Base-by-base conservation (phyloP, 2,797 vertebrate species). In the Lepilemur septentrionalis region DNA sequence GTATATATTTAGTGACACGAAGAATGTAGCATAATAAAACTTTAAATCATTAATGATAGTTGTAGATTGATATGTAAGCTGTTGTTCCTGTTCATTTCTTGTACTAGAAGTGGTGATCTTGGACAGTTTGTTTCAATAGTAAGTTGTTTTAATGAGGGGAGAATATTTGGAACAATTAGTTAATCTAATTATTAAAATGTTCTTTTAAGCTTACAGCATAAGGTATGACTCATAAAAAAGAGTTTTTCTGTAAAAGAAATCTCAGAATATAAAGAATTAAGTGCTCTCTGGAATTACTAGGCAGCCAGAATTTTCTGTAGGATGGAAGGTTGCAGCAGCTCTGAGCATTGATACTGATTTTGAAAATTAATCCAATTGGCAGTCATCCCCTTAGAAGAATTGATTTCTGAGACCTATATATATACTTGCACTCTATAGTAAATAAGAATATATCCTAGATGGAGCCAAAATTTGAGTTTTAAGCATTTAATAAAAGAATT, bases 321-420 rank as follows among this genome's bases (percentile, higher is more conserved):
- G 78, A 88, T 35, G 61, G 91, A 90, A 90, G 67, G 69, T 57
- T 80, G 41, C 70, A 89, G 90, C 50, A 91, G 30, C 69, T 92
- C 57, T 79, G 57, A 92, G n/a, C 61, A 30, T 48, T 82, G 88
- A 28, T 95, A 91, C 0, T 92, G 97, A 97, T 96, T 93, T 94
- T 81, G 90, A 70, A 94, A 96, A 94, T 96, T 80, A 93, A 94
- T 92, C 70, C 84, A 92, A 2, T 92, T 96, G 93, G 50, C 90
- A 93, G 88, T 82, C n/a, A 65, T 85, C 46, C 79, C 79, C 48
- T 28, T 52, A 32, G 75, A 78, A 76, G 65, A 43, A 81, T 38
- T 72, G 72, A 55, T 85, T 82, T 93, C 72, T 61, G 69, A 96
- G 81, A 23, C 46, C 69, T 91, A 69, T 79, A 18, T 84, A 30